Base-by-base conservation (phyloP, 2,888 invertebrate species). In the Erebia palarica region DNA sequence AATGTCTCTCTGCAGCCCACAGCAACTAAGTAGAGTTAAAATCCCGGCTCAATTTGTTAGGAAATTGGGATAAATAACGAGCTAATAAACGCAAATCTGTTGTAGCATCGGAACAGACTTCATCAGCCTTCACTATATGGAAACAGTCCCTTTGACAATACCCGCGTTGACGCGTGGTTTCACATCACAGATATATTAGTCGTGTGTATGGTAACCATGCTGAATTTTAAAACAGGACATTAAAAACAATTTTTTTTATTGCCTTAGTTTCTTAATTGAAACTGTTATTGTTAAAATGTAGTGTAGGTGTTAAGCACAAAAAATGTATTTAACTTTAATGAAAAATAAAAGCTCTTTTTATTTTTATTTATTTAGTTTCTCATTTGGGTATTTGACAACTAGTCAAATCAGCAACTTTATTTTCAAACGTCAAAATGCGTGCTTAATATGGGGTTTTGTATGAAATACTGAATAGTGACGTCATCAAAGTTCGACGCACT, bases 111-210 rank as follows among this genome's bases (percentile, higher is more conserved):
- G 18, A 47, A 58, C 58, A 36, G 21, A 16, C 59, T 59, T 59
- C 42, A 47, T 65, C 59, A 51, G 55, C 57, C 63, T 64, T 57
- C 49, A 65, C 66, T 64, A 44, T 42, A 27, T n/a, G n/a, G 51
- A 61, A 60, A 63, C 57, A 8, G 58, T 57, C 66, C 58, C 66
- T 65, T 51, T 65, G 66, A 65, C 73, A 66, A 71, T 71, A 74
- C 73, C 72, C 65, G 65, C 66, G 70, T 67, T 69, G 69, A 74
- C 72, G 67, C 71, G 72, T 66, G 74, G 75, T 75, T 73, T 70
- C 70, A 72, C 71, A 65, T 74, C 74, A 67, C 69, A 71, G 63
- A 72, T 72, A 75, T 74, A 77, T 77, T 76, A 77, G 75, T 70
- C 49, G 21, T 16, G 10, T 11, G 27, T 59, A 11, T 49, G 5